These are phyloP conservation scores for Nymphicus hollandicus DNA, from an alignment of 2,113 vertebrate genomes.

Conservation along the genomic window DNA sequence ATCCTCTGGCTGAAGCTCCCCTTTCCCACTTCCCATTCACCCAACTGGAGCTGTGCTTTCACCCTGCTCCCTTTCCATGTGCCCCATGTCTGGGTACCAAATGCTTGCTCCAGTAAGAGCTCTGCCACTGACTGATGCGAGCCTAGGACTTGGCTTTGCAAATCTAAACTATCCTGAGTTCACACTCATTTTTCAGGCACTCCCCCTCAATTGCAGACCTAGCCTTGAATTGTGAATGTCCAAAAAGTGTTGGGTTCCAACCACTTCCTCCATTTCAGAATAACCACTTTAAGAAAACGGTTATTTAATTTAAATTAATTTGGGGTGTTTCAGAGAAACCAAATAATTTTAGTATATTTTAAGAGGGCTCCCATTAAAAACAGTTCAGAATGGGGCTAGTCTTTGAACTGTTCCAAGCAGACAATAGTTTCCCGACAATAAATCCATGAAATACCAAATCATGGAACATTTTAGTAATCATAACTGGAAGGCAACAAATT, in stretches of 20 bases:
- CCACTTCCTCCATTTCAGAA: neutral
- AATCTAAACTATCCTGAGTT: neutral
- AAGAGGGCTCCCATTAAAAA: neutral
- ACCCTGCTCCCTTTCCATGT: neutral
- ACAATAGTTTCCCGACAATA: constrained; percentile 39
- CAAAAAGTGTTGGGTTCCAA: neutral
- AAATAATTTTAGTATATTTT: neutral
- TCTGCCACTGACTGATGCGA: accelerated
- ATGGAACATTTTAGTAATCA: neutral
- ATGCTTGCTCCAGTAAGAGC: neutral
- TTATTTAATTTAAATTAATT: neutral
- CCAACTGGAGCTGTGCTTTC: neutral
- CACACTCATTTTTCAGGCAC: neutral
- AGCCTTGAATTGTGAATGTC: neutral
- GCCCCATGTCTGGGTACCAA: neutral
- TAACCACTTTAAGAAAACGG: neutral
- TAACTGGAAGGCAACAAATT: constrained; percentile 3
- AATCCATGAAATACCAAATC: constrained; percentile 10
- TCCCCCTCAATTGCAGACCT: accelerated
- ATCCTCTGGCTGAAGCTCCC: neutral
- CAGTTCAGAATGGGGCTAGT: neutral
- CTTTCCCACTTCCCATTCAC: neutral
- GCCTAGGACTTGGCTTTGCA: neutral
- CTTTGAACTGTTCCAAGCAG: neutral
- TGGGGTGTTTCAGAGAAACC: neutral